phyloP scores from a whole-genome alignment of 2,113 vertebrate genomes.

The Rhea americana region DNA sequence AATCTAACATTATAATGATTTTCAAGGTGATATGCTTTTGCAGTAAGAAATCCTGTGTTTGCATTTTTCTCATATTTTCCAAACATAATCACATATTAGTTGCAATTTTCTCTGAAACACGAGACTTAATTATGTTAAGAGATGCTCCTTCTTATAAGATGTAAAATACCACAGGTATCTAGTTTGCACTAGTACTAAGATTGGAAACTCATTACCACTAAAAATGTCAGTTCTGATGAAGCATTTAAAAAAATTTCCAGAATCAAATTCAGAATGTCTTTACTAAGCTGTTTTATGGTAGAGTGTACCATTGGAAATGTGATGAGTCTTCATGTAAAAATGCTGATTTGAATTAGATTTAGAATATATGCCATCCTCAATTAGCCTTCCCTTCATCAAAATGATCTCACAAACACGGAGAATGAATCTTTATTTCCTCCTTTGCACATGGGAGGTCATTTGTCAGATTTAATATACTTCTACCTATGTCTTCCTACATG shows the following conservation, averaged over 20 bases:
- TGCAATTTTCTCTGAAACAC: constrained; percentile 61
- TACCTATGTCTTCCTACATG: constrained; percentile 79
- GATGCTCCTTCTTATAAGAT: constrained; percentile 36
- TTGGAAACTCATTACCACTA: constrained; percentile 72
- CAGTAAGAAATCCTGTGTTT: constrained; percentile 55
- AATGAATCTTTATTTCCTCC: constrained; percentile 88
- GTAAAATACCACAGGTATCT: constrained; percentile 53
- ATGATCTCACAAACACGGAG: constrained; percentile 83
- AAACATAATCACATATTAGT: constrained; percentile 63
- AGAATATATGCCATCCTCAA: constrained; percentile 83
- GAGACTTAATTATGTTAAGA: constrained; percentile 50
- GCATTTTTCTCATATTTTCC: constrained; percentile 55
- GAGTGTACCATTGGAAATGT: constrained; percentile 75
- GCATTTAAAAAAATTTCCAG: constrained; percentile 70
- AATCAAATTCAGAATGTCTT: constrained; percentile 80
- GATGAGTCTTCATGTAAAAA: constrained; percentile 86
- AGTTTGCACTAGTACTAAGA: constrained; percentile 63
- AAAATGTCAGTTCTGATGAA: constrained; percentile 78
- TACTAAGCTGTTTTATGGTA: constrained; percentile 79
- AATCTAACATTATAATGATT: constrained; percentile 53
- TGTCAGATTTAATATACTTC: constrained; percentile 85
- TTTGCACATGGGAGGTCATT: constrained; percentile 86
- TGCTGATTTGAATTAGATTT: constrained; percentile 86
- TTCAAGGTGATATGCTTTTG: constrained; percentile 58
- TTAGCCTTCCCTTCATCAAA: constrained; percentile 84